These are phyloP conservation scores for Suillia variegata DNA, from an alignment of 2,888 invertebrate genomes.

Conservation along the genomic window DNA sequence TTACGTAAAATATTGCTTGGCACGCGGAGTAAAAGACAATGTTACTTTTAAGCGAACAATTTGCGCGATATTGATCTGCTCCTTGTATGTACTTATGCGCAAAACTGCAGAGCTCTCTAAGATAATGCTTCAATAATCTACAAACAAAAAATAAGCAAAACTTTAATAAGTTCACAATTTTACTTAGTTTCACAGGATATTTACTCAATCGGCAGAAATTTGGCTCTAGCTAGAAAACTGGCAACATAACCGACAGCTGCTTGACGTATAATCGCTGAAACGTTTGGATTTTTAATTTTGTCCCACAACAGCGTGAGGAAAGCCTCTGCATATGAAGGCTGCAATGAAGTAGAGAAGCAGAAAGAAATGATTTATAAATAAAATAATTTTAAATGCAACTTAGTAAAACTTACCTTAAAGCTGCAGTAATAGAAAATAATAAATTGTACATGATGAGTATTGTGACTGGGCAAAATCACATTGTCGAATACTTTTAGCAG, in stretches of 20 bases:
- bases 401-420: conserved; percentile 63
- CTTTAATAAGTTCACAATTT: not conserved
- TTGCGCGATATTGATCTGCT: conserved; percentile 51
- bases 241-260: conserved; percentile 76
- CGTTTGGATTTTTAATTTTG: conserved; percentile 71
- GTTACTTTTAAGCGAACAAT: conserved; percentile 72
- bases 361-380: too few relatives aligned
- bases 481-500: conserved; percentile 76
- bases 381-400: not conserved
- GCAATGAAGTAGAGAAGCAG: too few relatives aligned
- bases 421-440: conserved; percentile 76
- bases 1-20: conserved; percentile 90
- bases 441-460: conserved; percentile 80
- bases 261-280: conserved; percentile 70
- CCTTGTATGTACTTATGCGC: conserved; percentile 77
- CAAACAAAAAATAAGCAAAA: not conserved
- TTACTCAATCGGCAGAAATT: conserved; percentile 68
- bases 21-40: conserved; percentile 90
- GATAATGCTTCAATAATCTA: conserved; percentile 69
- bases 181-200: conserved; percentile 40
- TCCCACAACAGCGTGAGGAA: conserved; percentile 77
- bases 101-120: conserved; percentile 80
- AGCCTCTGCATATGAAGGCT: conserved; percentile 62
- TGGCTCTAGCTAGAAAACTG: conserved; percentile 74
- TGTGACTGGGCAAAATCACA: conserved; percentile 81